A percentile compares a stretch with the other conserved stretches of the same genome.
These are phyloP conservation scores for Cephalotes varians DNA, from an alignment of 2,888 invertebrate genomes.

Conservation along the genomic window DNA sequence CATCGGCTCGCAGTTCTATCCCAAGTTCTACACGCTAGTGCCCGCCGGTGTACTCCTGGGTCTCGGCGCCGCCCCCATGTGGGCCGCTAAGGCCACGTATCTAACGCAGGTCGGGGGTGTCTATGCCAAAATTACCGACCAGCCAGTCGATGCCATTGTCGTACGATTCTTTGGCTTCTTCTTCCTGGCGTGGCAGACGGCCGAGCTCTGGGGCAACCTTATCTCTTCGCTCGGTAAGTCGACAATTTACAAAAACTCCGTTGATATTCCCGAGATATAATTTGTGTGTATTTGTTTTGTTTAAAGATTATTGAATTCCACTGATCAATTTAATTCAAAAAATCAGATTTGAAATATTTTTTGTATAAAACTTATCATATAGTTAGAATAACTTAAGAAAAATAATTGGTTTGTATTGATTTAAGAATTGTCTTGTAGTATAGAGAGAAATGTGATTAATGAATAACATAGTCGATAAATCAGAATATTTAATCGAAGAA, in stretches of 20 bases:
- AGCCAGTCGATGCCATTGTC: conserved; percentile 96
- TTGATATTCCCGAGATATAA: not conserved
- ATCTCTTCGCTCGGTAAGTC: conserved; percentile 95
- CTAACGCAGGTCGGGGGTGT: conserved; percentile 97
- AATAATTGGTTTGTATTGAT: not conserved
- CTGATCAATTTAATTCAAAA: not conserved
- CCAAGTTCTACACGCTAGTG: conserved; percentile 96
- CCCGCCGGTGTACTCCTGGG: conserved; percentile 98
- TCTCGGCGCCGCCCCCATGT: conserved; percentile 98
- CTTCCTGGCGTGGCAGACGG: conserved; percentile 98
- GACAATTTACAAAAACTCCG: not conserved
- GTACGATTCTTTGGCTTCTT: conserved; percentile 99
- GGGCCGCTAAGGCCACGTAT: conserved; percentile 99
- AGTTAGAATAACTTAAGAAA: not conserved
- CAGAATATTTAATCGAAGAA: not conserved
- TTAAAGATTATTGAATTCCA: not conserved
- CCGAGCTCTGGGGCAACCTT: conserved; percentile 98
- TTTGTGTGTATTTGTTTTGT: not conserved
- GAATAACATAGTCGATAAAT: not conserved
- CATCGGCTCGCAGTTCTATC: conserved; percentile 97
- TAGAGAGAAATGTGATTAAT: not conserved
- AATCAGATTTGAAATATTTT: not conserved
- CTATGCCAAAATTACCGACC: conserved; percentile 95
- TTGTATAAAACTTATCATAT: not conserved
- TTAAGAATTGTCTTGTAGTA: not conserved